phyloP scores from a whole-genome alignment of 2,888 invertebrate genomes.

The Parnassius mnemosyne region DNA sequence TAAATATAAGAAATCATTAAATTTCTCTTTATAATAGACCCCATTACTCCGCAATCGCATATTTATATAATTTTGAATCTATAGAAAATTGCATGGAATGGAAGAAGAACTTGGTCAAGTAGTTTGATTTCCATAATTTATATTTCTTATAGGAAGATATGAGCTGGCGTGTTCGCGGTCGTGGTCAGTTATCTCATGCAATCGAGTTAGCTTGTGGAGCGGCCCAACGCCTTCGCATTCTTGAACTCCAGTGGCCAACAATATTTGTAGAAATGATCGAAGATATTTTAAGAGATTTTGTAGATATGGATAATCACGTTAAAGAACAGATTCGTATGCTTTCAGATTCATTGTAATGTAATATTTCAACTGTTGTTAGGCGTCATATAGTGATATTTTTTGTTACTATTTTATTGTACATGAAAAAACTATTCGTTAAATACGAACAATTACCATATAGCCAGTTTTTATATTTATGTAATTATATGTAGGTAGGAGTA shows the following conservation, averaged over 20 bases:
- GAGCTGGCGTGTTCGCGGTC: slow-evolving; percentile 87
- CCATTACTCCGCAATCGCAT: too few relatives aligned
- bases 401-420: slow-evolving; percentile 27
- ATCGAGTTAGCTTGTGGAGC: slow-evolving; percentile 88
- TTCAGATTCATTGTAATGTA: slow-evolving; percentile 55
- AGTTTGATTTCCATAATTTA: background rate
- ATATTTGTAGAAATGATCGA: slow-evolving; percentile 88
- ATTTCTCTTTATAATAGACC: too few relatives aligned
- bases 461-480: background rate
- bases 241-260: slow-evolving; percentile 89
- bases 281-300: slow-evolving; percentile 88
- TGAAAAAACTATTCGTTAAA: slow-evolving; percentile 10
- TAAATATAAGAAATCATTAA: too few relatives aligned
- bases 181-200: slow-evolving; percentile 84
- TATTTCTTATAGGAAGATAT: slow-evolving; percentile 82
- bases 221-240: slow-evolving; percentile 86
- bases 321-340: slow-evolving; percentile 83
- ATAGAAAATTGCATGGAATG: too few relatives aligned
- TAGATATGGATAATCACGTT: slow-evolving; percentile 90
- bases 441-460: slow-evolving; percentile 1
- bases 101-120: too few relatives aligned
- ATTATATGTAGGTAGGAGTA: slow-evolving; percentile 16
- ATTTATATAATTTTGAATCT: too few relatives aligned
- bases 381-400: slow-evolving; percentile 24
- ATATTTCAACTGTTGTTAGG: slow-evolving; percentile 18